Base-by-base conservation (phyloP, 2,888 invertebrate species). In the Arrhopalites spinosus region DNA sequence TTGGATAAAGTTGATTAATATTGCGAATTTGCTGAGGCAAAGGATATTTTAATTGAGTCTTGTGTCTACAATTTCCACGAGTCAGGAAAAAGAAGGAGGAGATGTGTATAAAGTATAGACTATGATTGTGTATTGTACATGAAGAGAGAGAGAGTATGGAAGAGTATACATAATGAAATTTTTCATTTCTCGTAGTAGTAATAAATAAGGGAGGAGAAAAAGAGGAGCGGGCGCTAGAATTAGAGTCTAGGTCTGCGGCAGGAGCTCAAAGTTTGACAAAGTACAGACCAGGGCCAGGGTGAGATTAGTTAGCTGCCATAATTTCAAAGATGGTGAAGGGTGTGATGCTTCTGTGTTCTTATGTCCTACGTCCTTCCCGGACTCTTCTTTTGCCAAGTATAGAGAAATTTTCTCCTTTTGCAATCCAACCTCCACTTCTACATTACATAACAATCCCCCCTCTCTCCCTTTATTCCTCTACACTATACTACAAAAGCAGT, bases 291-390 rank as follows among this genome's bases (percentile, higher is more conserved):
- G 59, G 59, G 70, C 70, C 70, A 56, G 56, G 70, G 70, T 56
- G 70, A 70, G 70, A 70, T 70, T 70, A 70, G 70, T 70, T 70
- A 70, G 70, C 59, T 70, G 70, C 70, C 70, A 70, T 70, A 70
- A 70, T 70, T 70, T 70, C 70, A 70, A 70, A 70, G 56, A 70
- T 70, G 70, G 59, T 70, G 70, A 70, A 70, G 70, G 70, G 70
- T 70, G 70, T 70, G 70, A 70, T 70, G 29, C 53, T 56, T 56
- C 13, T 69, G 20, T 36, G 36, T 36, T 36, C 36, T 36, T 36
- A 36, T 36, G n/a, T n/a, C n/a, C n/a, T 36, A 36, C 11, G 36
- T 36, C 36, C 36, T 36, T 36, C 36, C 36, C 36, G 11, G 36
- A 11, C 36, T 53, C 53, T 17, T 53, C 23, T 53, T n/a, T 53